phyloP scores from a whole-genome alignment of 2,888 invertebrate species.

The Ichneumoninae sp. region DNA sequence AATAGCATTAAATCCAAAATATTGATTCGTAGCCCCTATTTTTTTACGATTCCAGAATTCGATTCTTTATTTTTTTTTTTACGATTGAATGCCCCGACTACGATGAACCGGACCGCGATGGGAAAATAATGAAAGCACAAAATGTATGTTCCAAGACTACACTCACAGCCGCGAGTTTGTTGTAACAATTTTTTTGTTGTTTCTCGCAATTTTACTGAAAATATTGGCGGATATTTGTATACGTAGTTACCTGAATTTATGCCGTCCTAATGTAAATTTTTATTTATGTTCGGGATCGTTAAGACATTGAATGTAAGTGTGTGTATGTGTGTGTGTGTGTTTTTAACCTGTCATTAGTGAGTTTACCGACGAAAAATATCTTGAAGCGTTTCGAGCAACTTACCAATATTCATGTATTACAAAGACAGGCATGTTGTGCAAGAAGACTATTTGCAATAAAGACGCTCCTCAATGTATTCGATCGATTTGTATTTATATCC shows the following conservation, averaged over 20 bases:
- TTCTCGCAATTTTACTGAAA: neutral
- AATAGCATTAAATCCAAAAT: neutral
- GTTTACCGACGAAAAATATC: neutral
- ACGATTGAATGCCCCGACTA: neutral
- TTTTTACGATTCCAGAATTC: neutral
- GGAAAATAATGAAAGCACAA: neutral
- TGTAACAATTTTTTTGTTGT: neutral
- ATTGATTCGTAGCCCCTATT: slow-evolving; percentile 5
- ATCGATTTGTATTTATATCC: neutral
- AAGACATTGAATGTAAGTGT: neutral
- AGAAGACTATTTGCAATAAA: neutral
- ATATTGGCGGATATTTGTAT: neutral
- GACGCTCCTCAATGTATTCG: neutral
- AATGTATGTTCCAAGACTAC: neutral
- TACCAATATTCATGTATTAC: neutral
- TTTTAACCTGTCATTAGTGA: neutral
- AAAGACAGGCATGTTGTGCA: neutral
- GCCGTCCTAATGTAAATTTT: slow-evolving; percentile 55
- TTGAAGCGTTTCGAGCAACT: neutral
- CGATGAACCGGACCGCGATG: neutral
- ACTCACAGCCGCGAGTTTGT: neutral
- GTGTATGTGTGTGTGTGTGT: neutral
- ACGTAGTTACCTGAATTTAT: slow-evolving; percentile 48
- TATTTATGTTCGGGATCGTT: slow-evolving; percentile 6
- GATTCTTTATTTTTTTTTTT: no score